phyloP scores from a whole-genome alignment of 1,140 invertebrate species.

The Camponotus vicinus region DNA sequence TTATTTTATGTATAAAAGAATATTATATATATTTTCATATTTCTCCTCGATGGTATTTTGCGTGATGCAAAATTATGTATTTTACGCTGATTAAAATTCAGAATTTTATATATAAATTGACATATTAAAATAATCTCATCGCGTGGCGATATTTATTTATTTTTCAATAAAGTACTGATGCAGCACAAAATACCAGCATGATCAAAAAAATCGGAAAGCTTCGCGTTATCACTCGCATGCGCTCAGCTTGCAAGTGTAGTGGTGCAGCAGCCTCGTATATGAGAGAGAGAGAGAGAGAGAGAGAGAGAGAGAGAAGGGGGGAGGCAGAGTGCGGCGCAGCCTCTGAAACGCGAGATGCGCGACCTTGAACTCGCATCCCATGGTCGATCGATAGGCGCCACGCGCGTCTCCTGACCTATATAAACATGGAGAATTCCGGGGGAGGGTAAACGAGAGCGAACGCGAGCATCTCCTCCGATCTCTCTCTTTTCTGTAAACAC shows the following conservation, averaged over 20 bases:
- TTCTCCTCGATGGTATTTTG: too few relatives aligned
- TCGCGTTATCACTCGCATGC: background rate
- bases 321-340: conserved; percentile 46
- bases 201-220: conserved; percentile 13
- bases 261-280: background rate
- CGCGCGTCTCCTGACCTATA: conserved; percentile 79
- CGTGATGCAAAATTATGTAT: too few relatives aligned
- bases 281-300: background rate
- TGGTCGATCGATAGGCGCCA: conserved; percentile 81
- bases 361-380: conserved; percentile 82
- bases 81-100: too few relatives aligned
- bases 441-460: conserved; percentile 45
- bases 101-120: background rate
- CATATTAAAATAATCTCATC: background rate
- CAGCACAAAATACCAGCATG: too few relatives aligned
- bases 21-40: too few relatives aligned
- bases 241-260: background rate
- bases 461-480: conserved; percentile 2
- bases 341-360: conserved; percentile 75
- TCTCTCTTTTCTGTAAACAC: conserved; percentile 2
- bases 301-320: too few relatives aligned
- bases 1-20: background rate
- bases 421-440: conserved; percentile 71
- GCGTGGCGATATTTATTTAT: background rate
- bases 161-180: background rate